Conservation (phyloP, 2,113 vertebrate genomes). For the Anthoscopus minutus region DNA sequence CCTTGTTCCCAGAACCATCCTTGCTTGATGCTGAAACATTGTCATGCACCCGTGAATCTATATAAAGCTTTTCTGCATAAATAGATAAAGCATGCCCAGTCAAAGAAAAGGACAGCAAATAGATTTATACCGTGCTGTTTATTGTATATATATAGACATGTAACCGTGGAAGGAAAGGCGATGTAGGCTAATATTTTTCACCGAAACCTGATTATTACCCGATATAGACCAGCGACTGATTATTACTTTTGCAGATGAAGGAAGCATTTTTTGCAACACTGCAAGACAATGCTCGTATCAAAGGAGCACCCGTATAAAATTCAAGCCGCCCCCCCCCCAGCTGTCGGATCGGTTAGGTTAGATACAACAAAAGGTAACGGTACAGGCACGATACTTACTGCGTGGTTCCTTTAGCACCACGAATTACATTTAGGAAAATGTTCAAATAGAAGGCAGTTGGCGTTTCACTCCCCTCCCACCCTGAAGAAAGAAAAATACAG, state of each 20-base stretch:
- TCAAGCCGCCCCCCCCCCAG: neutral
- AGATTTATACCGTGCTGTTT: neutral
- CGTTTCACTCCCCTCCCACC: neutral
- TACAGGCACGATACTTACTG: neutral
- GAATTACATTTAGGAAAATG: neutral
- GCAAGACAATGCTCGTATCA: neutral
- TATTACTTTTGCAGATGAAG: neutral
- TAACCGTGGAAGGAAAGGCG: neutral
- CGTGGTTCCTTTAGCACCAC: neutral
- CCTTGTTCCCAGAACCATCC: constrained; percentile 17
- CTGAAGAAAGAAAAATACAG: neutral
- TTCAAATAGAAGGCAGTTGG: neutral
- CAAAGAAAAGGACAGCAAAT: constrained; percentile 1
- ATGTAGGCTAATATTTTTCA: neutral
- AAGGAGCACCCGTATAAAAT: neutral
- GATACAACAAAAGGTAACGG: constrained; percentile 45
- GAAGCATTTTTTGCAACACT: neutral
- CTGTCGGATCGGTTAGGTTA: neutral
- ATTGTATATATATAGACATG: neutral
- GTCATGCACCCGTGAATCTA: neutral
- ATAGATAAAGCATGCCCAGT: constrained; percentile 27
- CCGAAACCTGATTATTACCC: neutral
- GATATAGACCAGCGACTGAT: neutral
- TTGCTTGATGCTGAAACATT: constrained; percentile 19
- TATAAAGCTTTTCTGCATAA: constrained; percentile 29